Percentiles rank a stretch among this genome's conserved stretches.
phyloP scores from a whole-genome alignment of 2,888 invertebrate species.

The Eilema depressum region DNA sequence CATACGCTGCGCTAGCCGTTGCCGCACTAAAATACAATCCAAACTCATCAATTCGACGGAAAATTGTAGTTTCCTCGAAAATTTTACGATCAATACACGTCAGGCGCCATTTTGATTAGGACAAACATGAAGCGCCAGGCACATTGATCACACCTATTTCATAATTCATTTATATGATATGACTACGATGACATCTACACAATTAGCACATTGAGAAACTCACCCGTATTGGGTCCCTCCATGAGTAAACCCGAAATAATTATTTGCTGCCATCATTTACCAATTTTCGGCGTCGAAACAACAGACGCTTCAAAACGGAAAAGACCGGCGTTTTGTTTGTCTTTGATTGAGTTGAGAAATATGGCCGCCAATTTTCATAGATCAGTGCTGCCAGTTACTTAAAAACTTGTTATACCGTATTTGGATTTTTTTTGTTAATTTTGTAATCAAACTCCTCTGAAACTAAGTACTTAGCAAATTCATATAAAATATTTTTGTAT shows the following conservation, averaged over 20 bases:
- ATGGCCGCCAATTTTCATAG: slow-evolving; percentile 45
- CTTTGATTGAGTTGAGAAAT: slow-evolving; percentile 64
- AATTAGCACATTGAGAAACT: slow-evolving; percentile 68
- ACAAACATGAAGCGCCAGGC: slow-evolving; percentile 73
- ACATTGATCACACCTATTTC: slow-evolving; percentile 54
- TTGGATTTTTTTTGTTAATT: no score
- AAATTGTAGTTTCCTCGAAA: slow-evolving; percentile 42
- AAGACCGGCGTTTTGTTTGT: slow-evolving; percentile 81
- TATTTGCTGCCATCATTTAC: slow-evolving; percentile 94
- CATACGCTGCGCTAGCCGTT: slow-evolving; percentile 93
- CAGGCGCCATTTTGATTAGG: slow-evolving; percentile 84
- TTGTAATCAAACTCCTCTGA: no score
- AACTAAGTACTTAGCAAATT: no score
- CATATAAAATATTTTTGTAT: no score
- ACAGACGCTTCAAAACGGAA: slow-evolving; percentile 80
- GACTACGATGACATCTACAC: slow-evolving; percentile 17
- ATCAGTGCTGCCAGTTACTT: slow-evolving; percentile 22
- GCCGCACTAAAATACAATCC: slow-evolving; percentile 85
- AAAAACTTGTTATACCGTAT: background rate
- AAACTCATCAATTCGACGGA: slow-evolving; percentile 42
- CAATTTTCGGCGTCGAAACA: slow-evolving; percentile 80
- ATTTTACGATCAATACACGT: slow-evolving; percentile 74
- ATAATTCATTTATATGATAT: slow-evolving; percentile 19
- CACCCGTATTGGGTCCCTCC: slow-evolving; percentile 97
- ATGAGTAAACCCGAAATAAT: slow-evolving; percentile 98